A percentile compares a stretch with the other conserved stretches of the same genome.
Conservation (phyloP, 1,140 invertebrate species). For the Parasteatoda tepidariorum region DNA sequence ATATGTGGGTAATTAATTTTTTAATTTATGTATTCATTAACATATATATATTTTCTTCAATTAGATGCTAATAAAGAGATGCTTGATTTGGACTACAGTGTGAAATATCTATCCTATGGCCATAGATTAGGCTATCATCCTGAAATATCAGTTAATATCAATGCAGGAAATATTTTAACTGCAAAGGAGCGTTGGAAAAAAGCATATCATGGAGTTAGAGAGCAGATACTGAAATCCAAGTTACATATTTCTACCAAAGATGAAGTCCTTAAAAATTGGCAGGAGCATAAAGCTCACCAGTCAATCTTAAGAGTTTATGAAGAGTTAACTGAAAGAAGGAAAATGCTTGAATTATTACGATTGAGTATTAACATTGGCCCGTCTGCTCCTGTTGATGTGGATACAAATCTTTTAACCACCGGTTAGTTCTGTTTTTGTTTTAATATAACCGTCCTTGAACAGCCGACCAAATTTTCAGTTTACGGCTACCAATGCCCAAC, state of each 20-base stretch:
- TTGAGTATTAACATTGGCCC: slow-evolving; percentile 50
- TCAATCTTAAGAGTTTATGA: slow-evolving; percentile 53
- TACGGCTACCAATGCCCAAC: too few species aligned
- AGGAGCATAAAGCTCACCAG: slow-evolving; percentile 34
- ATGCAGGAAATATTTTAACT: neutral
- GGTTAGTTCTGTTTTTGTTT: neutral
- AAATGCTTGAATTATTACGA: slow-evolving; percentile 48
- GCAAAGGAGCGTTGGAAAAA: slow-evolving; percentile 51
- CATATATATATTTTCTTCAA: neutral
- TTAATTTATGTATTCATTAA: too few species aligned
- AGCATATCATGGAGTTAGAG: slow-evolving; percentile 14
- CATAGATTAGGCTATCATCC: slow-evolving; percentile 26
- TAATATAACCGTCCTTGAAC: neutral
- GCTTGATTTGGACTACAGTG: neutral
- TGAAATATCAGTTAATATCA: neutral
- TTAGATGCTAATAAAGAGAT: neutral
- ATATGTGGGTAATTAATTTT: too few species aligned
- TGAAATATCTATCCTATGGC: slow-evolving; percentile 29
- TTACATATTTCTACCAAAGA: neutral
- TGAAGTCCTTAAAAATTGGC: slow-evolving; percentile 16
- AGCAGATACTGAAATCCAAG: slow-evolving; percentile 17
- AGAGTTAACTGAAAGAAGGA: slow-evolving; percentile 49
- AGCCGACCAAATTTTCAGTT: neutral
- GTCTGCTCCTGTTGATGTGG: slow-evolving; percentile 17
- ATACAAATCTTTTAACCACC: slow-evolving; percentile 33